Evolutionary conservation across 2,797 vertebrate genomes (phyloP).

Genomic region (Cryptoprocta ferox): DNA sequence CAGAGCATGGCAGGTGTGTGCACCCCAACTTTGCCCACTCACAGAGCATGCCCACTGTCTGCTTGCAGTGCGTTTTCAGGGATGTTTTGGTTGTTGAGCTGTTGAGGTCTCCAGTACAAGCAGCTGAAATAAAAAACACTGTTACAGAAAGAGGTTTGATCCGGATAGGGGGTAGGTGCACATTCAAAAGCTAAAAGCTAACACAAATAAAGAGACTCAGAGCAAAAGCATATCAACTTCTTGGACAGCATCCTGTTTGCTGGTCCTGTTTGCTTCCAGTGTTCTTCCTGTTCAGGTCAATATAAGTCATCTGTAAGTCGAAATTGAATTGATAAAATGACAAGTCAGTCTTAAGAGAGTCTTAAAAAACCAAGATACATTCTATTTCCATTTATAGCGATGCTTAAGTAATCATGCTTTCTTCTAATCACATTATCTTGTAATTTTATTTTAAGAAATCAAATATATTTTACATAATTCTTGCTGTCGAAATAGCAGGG

Average conservation of each 20-base stretch:
- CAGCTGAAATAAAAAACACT: background rate
- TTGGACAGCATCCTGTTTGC: background rate
- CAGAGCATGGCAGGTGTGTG: background rate
- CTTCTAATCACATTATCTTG: slow-evolving; percentile 31
- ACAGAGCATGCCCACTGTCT: background rate
- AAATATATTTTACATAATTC: slow-evolving; percentile 35
- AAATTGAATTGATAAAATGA: slow-evolving; percentile 11
- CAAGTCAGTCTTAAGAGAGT: background rate
- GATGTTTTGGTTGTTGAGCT: background rate
- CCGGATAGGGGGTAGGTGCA: background rate
- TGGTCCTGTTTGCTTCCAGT: background rate
- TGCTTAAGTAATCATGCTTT: background rate
- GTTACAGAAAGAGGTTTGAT: background rate
- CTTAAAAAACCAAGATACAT: background rate
- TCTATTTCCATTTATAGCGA: slow-evolving; percentile 8
- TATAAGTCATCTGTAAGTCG: background rate
- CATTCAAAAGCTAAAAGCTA: background rate
- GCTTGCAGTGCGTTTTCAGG: background rate
- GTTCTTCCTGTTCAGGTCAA: background rate
- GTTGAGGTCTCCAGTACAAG: background rate
- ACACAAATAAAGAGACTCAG: background rate
- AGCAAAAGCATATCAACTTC: background rate
- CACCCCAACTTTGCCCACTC: background rate
- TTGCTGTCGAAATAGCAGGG: slow-evolving; percentile 24
- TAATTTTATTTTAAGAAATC: slow-evolving; percentile 55